Conservation (phyloP, 37 sponge, comb jelly and placozoan species). For the Beroe ovata region DNA sequence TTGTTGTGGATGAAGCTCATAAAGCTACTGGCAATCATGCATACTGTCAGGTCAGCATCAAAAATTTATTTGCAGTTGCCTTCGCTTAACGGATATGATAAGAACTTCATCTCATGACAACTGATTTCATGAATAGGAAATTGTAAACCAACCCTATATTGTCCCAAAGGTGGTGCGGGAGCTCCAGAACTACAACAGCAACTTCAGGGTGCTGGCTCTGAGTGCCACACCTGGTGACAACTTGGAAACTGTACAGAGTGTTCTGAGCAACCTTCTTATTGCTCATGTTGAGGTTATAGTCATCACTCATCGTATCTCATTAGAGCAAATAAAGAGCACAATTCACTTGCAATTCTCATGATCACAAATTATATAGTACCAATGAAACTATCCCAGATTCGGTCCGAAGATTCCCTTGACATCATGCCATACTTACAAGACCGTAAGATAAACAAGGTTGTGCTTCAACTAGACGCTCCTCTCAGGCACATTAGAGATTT, state of each 20-base stretch:
- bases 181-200: conserved; percentile 66
- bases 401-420: conserved; percentile 93
- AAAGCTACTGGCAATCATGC: conserved; percentile 96
- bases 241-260: conserved; percentile 84
- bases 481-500: conserved; percentile 71
- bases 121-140: no score
- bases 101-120: background rate
- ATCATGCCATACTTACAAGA: conserved; percentile 85
- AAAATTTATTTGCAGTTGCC: background rate
- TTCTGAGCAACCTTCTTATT: conserved; percentile 87
- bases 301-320: no score
- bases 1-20: conserved; percentile 99
- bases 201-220: conserved; percentile 89
- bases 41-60: conserved; percentile 98
- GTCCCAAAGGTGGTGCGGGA: conserved; percentile 80
- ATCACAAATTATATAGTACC: no score
- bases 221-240: conserved; percentile 98
- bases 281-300: conserved; percentile 82
- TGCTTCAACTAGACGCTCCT: conserved; percentile 84
- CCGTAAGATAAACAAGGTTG: conserved; percentile 84
- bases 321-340: no score
- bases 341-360: no score
- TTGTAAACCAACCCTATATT: background rate
- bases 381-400: conserved; percentile 65
- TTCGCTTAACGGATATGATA: background rate